phyloP scores from a whole-genome alignment of 2,113 vertebrate species.

The Theristicus caerulescens region DNA sequence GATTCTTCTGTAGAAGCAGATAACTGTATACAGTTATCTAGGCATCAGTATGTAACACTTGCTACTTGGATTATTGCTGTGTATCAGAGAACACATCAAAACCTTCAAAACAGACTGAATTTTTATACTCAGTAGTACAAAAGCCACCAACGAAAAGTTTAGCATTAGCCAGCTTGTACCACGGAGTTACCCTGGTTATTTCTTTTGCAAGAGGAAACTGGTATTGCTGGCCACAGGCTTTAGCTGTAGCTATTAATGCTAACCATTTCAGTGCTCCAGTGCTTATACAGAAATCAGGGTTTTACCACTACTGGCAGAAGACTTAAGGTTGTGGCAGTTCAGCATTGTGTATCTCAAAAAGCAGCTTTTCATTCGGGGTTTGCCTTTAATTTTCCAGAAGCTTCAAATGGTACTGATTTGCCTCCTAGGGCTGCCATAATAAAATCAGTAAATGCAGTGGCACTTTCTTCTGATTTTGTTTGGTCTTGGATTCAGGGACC shows the following conservation, averaged over 20 bases:
- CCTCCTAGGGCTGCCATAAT: neutral
- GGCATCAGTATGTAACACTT: neutral
- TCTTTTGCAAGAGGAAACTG: neutral
- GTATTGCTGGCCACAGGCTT: neutral
- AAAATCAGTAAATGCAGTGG: neutral
- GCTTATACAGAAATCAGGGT: neutral
- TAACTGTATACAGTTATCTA: neutral
- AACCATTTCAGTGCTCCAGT: neutral
- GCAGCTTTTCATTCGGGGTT: neutral
- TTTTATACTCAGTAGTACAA: neutral
- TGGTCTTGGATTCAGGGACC: neutral
- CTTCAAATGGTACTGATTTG: neutral
- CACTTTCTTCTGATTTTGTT: neutral
- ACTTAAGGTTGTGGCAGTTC: neutral
- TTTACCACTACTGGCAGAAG: neutral
- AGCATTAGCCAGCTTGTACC: neutral
- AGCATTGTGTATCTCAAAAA: neutral
- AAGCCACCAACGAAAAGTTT: neutral
- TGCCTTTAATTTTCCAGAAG: neutral
- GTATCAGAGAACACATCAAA: neutral
- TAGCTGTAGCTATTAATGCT: neutral
- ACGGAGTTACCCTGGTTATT: neutral
- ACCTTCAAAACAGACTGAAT: neutral
- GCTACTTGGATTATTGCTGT: neutral
- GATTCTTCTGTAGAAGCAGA: neutral